Base-by-base conservation (phyloP, 1,140 invertebrate species). In the Aricia agestis region DNA sequence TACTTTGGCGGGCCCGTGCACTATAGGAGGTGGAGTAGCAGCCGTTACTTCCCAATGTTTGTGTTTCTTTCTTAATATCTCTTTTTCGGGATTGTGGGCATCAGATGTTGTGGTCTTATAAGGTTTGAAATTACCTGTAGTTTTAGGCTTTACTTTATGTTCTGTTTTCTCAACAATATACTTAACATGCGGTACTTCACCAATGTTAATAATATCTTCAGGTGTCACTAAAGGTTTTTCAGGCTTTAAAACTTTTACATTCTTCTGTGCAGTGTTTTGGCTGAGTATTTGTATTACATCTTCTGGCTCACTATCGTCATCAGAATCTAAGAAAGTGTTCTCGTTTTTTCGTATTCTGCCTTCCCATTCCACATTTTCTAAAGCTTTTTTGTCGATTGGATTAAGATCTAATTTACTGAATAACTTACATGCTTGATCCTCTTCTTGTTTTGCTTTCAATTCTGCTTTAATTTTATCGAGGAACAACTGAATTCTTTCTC, bases 31-130 rank as follows among this genome's bases (percentile, higher is more conserved):
- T 15, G 93, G 95, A n/a, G 95, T 95, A 15, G 95, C 95, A 52
- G 95, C 94, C 2, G 95, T 95, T 4, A 94, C 84, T 85, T 95
- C 95, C 94, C 95, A 95, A 79, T 94, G 77, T 83, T 94, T 94
- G 66, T 92, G 74, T 65, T 91, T 92, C 72, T 93, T 94, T 68
- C 93, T 91, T 6, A 84, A 66, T 68, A 93, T 93, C 82, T 95
- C 94, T 77, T 95, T 95, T 72, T 88, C 87, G 32, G 93, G 93
- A 83, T 94, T 93, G 72, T 95, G 94, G 2, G 93, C 92, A 86
- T 94, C 92, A 15, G 92, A 92, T 61, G 91, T 92, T 31, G 94
- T 94, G 18, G 95, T 95, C 84, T 94, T 94, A 73, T 93, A 94
- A 15, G 95, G 95, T 76, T 93, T 94, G 75, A 94, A 96, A 31